These are phyloP conservation scores for Homarus gammarus DNA, from an alignment of 2,888 invertebrate species.

Conservation along the genomic window DNA sequence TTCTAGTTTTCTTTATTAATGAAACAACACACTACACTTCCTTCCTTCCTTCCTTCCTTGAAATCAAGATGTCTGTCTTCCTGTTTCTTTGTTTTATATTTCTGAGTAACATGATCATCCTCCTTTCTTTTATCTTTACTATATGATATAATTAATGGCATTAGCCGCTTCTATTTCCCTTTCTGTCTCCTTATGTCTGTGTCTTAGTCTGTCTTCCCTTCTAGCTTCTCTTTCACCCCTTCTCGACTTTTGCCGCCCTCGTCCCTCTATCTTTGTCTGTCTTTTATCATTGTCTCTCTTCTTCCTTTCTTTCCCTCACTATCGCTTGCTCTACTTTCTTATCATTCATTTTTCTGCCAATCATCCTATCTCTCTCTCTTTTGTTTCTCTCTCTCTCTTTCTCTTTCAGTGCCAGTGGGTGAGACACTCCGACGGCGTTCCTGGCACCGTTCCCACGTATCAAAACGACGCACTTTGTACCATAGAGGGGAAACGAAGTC, in stretches of 20 bases:
- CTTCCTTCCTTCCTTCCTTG: too few species aligned
- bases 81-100: too few species aligned
- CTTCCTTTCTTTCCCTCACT: not conserved
- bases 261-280: conserved; percentile 1
- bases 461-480: not conserved
- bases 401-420: not conserved
- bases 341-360: conserved; percentile 16
- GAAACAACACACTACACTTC: too few species aligned
- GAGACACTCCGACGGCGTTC: not conserved
- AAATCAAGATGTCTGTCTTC: too few species aligned
- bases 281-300: not conserved
- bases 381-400: conserved; percentile 3
- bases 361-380: not conserved
- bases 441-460: not conserved
- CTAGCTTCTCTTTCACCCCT: not conserved
- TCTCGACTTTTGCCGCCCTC: not conserved
- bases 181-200: not conserved
- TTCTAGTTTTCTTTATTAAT: not conserved
- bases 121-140: not conserved
- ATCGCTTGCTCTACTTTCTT: conserved; percentile 28
- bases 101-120: not conserved
- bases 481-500: not conserved
- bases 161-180: not conserved
- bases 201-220: not conserved
- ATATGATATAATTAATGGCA: too few species aligned